These are phyloP conservation scores for Caenorhabditis doughertyi DNA, from an alignment of 2,888 invertebrate species.

Conservation along the genomic window DNA sequence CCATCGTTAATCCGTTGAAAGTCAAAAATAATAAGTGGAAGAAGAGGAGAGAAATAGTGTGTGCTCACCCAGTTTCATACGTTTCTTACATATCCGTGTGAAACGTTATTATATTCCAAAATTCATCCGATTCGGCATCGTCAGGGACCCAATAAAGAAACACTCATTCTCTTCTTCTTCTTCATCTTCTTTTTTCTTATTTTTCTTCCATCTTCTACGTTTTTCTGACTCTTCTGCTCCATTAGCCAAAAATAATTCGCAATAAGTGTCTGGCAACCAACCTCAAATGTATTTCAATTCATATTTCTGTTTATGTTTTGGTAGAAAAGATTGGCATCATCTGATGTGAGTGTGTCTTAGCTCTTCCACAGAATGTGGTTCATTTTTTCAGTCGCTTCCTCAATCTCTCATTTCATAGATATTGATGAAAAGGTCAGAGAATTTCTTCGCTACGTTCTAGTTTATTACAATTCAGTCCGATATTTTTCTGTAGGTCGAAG, in stretches of 20 bases:
- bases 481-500: not conserved
- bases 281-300: slow-evolving; percentile 36
- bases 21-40: slow-evolving; percentile 60
- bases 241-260: slow-evolving; percentile 59
- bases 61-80: slow-evolving; percentile 11
- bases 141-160: slow-evolving; percentile 39
- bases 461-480: not conserved
- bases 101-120: slow-evolving; percentile 52
- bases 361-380: slow-evolving; percentile 18
- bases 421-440: slow-evolving; percentile 13
- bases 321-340: not conserved
- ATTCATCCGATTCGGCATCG: slow-evolving; percentile 32
- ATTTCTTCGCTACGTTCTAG: slow-evolving; percentile 18
- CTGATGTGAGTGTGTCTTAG: slow-evolving; percentile 18
- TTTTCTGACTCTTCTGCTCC: slow-evolving; percentile 44
- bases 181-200: slow-evolving; percentile 3
- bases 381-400: not conserved
- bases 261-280: slow-evolving; percentile 21
- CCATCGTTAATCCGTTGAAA: slow-evolving; percentile 47
- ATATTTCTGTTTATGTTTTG: slow-evolving; percentile 49
- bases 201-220: slow-evolving; percentile 3
- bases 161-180: slow-evolving; percentile 19
- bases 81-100: slow-evolving; percentile 58
- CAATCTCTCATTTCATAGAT: slow-evolving; percentile 24
- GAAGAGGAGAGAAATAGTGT: slow-evolving; percentile 24